Percentiles rank a stretch among this genome's conserved stretches.
Evolutionary conservation across 2,888 invertebrate species (phyloP).

Genomic region (Apodemia duryi): DNA sequence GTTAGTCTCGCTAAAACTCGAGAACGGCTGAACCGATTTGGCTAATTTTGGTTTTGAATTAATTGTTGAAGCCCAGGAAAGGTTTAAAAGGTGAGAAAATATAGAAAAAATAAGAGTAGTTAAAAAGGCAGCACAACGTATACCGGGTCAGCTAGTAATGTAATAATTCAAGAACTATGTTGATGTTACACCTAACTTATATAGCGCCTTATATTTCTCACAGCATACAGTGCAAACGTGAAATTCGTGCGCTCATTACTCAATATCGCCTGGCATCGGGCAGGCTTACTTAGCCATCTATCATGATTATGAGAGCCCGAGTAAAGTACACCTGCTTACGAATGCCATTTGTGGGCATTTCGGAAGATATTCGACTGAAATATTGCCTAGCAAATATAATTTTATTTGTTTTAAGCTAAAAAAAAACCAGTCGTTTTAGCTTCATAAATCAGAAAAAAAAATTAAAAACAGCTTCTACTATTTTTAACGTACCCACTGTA

Average conservation of each 20-base stretch:
- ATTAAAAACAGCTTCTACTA: too few relatives aligned
- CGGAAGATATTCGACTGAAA: slow-evolving; percentile 8
- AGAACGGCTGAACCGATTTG: too few relatives aligned
- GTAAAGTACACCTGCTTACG: slow-evolving; percentile 24
- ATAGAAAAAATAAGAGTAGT: too few relatives aligned
- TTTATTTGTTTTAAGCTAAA: background rate
- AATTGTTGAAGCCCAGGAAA: too few relatives aligned
- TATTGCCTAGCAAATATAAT: slow-evolving; percentile 8
- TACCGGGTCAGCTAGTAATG: too few relatives aligned
- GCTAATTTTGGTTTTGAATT: too few relatives aligned
- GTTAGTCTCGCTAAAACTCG: too few relatives aligned
- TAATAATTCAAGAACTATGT: background rate
- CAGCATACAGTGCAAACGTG: background rate
- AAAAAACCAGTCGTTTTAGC: too few relatives aligned
- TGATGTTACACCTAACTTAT: background rate
- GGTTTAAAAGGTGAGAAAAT: too few relatives aligned
- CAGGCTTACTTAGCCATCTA: slow-evolving; percentile 38
- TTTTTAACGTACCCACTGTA: too few relatives aligned
- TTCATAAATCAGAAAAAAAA: too few relatives aligned
- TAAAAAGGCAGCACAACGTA: too few relatives aligned
- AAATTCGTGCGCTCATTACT: slow-evolving; percentile 35
- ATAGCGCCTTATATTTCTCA: background rate
- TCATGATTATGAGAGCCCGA: slow-evolving; percentile 43
- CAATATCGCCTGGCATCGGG: slow-evolving; percentile 36
- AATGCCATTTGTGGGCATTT: slow-evolving; percentile 13